Conservation (phyloP, 2,797 vertebrate genomes). For the Fistularia commersonii region DNA sequence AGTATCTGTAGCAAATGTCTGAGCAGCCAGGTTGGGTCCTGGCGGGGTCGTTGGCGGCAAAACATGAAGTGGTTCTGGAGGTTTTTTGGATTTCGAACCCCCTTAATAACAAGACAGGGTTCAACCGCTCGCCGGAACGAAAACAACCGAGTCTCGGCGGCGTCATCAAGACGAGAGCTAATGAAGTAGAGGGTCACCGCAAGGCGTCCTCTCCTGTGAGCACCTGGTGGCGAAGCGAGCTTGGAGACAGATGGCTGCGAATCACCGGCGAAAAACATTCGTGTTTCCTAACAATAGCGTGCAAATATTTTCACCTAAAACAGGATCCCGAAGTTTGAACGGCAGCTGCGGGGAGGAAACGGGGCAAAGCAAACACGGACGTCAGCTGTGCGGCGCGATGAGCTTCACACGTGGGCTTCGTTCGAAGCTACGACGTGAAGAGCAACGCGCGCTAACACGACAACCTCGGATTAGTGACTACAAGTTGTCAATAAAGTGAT, state of each 20-base stretch:
- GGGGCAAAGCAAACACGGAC: constrained; percentile 30
- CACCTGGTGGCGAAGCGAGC: not conserved
- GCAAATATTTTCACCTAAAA: constrained; percentile 34
- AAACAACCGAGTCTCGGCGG: too few species aligned
- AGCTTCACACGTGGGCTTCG: constrained; percentile 26
- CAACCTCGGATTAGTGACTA: too few species aligned
- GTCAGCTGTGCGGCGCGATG: constrained; percentile 44
- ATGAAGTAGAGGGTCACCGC: not conserved
- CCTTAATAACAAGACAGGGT: too few species aligned
- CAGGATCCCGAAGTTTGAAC: constrained; percentile 27
- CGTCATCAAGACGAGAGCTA: not conserved
- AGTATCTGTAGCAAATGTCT: too few species aligned
- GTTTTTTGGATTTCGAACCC: too few species aligned
- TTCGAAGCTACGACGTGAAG: constrained; percentile 11
- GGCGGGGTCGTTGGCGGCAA: too few species aligned
- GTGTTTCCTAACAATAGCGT: constrained; percentile 20
- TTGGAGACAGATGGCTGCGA: constrained; percentile 17
- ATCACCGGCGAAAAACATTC: constrained; percentile 21
- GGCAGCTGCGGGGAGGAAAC: constrained; percentile 37
- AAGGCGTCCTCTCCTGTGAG: not conserved
- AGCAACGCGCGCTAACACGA: too few species aligned
- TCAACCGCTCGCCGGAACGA: too few species aligned
- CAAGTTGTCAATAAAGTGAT: too few species aligned
- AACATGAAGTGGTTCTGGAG: too few species aligned
- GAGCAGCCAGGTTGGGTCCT: too few species aligned